Percentiles rank a stretch among this genome's conserved stretches.
These are phyloP conservation scores for Argopecten irradians DNA, from an alignment of 1,140 invertebrate species.

Conservation along the genomic window DNA sequence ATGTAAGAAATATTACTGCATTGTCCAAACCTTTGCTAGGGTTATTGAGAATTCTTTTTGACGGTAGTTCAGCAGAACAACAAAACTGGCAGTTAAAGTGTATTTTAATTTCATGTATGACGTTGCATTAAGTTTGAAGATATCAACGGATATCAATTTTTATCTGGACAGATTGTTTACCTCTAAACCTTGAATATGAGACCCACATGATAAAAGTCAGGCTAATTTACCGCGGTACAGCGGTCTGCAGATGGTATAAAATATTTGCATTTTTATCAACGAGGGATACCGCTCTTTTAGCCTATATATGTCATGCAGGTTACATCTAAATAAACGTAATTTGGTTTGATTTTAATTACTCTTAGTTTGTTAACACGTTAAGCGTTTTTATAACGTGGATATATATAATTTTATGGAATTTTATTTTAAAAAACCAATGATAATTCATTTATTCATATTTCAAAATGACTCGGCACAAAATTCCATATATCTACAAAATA, in stretches of 20 bases:
- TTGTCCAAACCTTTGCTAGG: too few relatives aligned
- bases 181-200: background rate
- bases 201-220: background rate
- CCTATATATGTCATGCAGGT: background rate
- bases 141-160: background rate
- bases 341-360: background rate
- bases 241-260: background rate
- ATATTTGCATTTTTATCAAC: slow-evolving; percentile 1
- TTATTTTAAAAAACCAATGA: too few relatives aligned
- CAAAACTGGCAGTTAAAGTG: background rate
- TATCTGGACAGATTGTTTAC: background rate
- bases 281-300: background rate
- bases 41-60: background rate
- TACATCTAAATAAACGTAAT: background rate
- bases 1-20: too few relatives aligned
- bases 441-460: too few relatives aligned
- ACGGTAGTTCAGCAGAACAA: background rate
- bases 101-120: background rate
- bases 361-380: background rate
- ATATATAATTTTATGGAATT: background rate
- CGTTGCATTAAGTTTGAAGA: background rate
- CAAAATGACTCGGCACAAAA: too few relatives aligned
- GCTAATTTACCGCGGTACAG: background rate
- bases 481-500: too few relatives aligned
- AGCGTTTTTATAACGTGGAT: background rate